phyloP scores from a whole-genome alignment of 2,888 invertebrate genomes.

The Stomorhina lunata region DNA sequence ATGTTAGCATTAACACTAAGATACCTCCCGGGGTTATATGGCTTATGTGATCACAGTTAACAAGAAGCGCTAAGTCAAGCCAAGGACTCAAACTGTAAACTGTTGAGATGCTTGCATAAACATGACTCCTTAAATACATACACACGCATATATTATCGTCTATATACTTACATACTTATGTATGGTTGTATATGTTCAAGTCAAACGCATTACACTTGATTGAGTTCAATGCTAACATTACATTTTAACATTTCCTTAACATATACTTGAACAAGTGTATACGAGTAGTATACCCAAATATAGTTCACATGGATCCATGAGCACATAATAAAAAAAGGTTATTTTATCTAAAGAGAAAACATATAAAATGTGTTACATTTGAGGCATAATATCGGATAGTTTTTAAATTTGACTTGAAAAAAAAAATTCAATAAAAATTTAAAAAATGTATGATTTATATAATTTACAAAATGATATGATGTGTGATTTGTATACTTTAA shows the following conservation, averaged over 20 bases:
- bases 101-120: conserved; percentile 27
- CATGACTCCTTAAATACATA: conserved; percentile 21
- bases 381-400: too few relatives aligned
- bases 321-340: neutral
- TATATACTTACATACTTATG: neutral
- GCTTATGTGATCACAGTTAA: conserved; percentile 41
- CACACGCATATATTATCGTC: neutral
- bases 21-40: conserved; percentile 37
- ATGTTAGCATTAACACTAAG: conserved; percentile 22
- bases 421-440: too few relatives aligned
- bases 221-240: conserved; percentile 48
- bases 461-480: too few relatives aligned
- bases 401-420: too few relatives aligned
- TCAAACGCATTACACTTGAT: conserved; percentile 46
- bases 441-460: too few relatives aligned
- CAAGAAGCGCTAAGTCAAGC: conserved; percentile 31
- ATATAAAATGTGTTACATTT: neutral
- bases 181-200: neutral
- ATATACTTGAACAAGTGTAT: neutral
- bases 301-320: neutral
- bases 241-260: conserved; percentile 42
- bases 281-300: neutral
- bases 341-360: neutral
- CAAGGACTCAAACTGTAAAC: conserved; percentile 28
- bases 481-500: too few relatives aligned